A percentile compares a stretch with the other conserved stretches of the same genome.
These are phyloP conservation scores for Eidolon dupreanum DNA, from an alignment of 2,797 vertebrate genomes.

Conservation along the genomic window DNA sequence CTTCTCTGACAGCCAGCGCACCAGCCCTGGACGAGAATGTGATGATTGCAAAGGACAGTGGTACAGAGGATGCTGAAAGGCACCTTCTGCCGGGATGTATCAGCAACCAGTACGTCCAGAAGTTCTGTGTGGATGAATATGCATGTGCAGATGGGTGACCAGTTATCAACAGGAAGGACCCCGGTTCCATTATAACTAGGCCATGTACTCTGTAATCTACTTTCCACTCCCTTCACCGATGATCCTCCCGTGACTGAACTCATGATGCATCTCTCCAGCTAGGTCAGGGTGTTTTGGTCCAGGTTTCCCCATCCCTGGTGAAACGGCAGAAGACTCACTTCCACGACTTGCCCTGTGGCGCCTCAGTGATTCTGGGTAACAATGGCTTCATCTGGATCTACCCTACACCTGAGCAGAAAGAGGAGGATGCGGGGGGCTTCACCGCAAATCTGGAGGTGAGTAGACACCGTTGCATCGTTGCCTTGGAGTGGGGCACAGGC, in stretches of 20 bases:
- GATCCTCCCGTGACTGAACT: neutral
- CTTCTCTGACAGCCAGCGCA: neutral
- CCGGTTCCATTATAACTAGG: accelerated
- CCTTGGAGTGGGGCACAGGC: neutral
- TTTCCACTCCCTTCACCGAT: neutral
- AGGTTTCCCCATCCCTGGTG: constrained; percentile 95
- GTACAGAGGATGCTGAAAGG: neutral
- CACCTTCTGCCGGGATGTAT: neutral
- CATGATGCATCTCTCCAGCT: constrained; percentile 84
- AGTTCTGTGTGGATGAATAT: neutral
- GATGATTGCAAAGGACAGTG: neutral
- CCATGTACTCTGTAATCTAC: accelerated
- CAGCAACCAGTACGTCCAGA: neutral
- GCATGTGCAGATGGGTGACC: accelerated
- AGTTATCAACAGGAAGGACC: neutral
- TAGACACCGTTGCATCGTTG: accelerated
- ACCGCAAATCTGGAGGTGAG: constrained; percentile 92
- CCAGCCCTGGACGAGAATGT: neutral
- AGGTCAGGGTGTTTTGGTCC: constrained; percentile 95
- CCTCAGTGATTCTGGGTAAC: constrained; percentile 96
- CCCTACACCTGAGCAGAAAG: constrained; percentile 91
- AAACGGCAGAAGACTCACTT: constrained; percentile 99
- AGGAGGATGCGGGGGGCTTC: constrained; percentile 95
- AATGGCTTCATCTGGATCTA: constrained; percentile 98
- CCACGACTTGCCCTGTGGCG: constrained; percentile 96